Evolutionary conservation across 1,140 invertebrate species (phyloP).

Genomic region (Potamilus streckersoni): DNA sequence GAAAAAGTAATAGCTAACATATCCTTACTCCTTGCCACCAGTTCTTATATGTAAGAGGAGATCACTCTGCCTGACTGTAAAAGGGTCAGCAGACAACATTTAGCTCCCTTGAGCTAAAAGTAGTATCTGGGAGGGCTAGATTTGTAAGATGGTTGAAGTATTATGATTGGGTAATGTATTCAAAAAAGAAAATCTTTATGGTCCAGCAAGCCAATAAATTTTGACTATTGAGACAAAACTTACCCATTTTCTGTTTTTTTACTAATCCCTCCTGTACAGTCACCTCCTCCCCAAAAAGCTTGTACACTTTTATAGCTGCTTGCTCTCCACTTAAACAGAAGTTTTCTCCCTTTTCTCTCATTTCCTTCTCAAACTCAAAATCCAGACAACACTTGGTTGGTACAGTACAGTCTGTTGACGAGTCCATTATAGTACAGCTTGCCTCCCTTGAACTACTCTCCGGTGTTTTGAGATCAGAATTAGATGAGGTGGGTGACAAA

Average conservation of each 20-base stretch:
- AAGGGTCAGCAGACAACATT: too few species aligned
- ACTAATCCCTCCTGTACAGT: constrained; percentile 46
- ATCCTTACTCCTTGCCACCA: too few species aligned
- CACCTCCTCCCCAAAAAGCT: constrained; percentile 44
- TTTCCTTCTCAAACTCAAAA: not conserved
- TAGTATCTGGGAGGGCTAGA: too few species aligned
- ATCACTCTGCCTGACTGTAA: too few species aligned
- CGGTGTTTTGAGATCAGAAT: not conserved
- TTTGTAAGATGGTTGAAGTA: too few species aligned
- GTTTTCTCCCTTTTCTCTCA: not conserved
- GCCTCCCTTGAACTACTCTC: too few species aligned
- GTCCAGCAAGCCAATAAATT: not conserved
- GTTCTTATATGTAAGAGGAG: too few species aligned
- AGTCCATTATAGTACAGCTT: too few species aligned
- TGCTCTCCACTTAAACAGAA: constrained; percentile 10
- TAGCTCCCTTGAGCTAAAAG: too few species aligned
- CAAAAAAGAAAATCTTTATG: not conserved
- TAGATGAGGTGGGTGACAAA: constrained; percentile 36
- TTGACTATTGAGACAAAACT: not conserved
- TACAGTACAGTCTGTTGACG: constrained; percentile 1
- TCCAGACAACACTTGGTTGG: not conserved
- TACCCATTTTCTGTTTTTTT: constrained; percentile 48
- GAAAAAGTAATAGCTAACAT: too few species aligned
- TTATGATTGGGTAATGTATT: too few species aligned
- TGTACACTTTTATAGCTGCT: constrained; percentile 37